Evolutionary conservation across 2,113 vertebrate species (phyloP).

Genomic region (Mola mola): DNA sequence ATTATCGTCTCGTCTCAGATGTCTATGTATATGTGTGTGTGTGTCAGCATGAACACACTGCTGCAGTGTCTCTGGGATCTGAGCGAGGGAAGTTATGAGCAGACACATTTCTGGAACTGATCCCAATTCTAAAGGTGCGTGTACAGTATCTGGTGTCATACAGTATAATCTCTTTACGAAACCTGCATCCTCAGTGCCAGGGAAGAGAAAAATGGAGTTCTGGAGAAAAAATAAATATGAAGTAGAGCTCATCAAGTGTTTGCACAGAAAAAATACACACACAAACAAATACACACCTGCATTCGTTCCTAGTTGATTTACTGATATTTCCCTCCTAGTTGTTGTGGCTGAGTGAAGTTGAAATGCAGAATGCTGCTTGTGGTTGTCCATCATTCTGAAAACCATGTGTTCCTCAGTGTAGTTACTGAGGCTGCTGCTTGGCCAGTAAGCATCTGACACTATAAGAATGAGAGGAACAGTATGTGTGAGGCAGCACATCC

Average conservation of each 20-base stretch:
- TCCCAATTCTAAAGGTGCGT: constrained; percentile 19
- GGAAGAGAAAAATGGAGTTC: constrained; percentile 22
- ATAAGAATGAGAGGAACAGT: constrained; percentile 6
- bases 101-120: constrained; percentile 32
- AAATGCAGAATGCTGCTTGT: constrained; percentile 37
- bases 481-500: neutral
- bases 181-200: constrained; percentile 37
- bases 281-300: neutral
- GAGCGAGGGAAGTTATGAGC: constrained; percentile 24
- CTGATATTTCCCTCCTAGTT: constrained; percentile 26
- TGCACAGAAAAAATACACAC: neutral
- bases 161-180: constrained; percentile 63
- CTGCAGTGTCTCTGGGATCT: constrained; percentile 33
- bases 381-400: constrained; percentile 32
- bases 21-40: constrained; percentile 10
- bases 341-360: constrained; percentile 40
- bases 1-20: constrained; percentile 40
- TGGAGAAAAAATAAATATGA: constrained; percentile 39
- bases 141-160: constrained; percentile 31
- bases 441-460: constrained; percentile 39
- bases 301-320: constrained; percentile 32
- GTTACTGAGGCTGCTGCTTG: constrained; percentile 37
- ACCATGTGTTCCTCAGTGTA: constrained; percentile 39
- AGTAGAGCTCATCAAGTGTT: neutral
- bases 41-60: constrained; percentile 32